phyloP scores from a whole-genome alignment of 2,888 invertebrate species.

The Patella ulyssiponensis region DNA sequence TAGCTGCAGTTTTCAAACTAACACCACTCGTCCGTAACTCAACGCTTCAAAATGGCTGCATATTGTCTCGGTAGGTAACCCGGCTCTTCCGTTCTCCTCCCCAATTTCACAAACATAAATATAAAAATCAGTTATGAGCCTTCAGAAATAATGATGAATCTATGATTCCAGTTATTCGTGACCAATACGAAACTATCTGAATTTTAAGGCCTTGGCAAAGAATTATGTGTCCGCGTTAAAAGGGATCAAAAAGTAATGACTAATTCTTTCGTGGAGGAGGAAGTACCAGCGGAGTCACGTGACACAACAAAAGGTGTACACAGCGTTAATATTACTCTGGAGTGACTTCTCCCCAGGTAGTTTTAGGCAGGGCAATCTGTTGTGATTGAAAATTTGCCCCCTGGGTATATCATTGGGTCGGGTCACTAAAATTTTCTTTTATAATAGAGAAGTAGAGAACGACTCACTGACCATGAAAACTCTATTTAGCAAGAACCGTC shows the following conservation, averaged over 20 bases:
- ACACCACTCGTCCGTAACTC: neutral
- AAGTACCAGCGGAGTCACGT: constrained; percentile 37
- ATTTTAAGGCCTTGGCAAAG: neutral
- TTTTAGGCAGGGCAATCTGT: no score
- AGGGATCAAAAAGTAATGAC: no score
- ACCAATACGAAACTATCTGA: neutral
- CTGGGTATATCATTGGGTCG: no score
- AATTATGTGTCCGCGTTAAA: neutral
- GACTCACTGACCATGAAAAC: no score
- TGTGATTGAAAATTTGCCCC: no score
- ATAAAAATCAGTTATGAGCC: neutral
- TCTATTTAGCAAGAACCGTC: no score
- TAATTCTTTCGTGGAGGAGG: constrained; percentile 24
- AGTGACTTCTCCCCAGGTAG: no score
- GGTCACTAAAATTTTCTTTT: no score
- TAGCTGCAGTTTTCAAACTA: no score
- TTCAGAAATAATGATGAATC: neutral
- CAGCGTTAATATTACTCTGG: no score
- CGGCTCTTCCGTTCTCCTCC: constrained; percentile 39
- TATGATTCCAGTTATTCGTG: neutral
- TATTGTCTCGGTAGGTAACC: constrained; percentile 35
- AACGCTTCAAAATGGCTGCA: constrained; percentile 43
- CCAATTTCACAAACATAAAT: constrained; percentile 15
- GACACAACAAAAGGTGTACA: constrained; percentile 42
- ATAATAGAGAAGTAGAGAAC: no score